Evolutionary conservation across 37 sponge, comb jelly and placozoan species (phyloP).

Genomic region (Dysidea cf. avara): DNA sequence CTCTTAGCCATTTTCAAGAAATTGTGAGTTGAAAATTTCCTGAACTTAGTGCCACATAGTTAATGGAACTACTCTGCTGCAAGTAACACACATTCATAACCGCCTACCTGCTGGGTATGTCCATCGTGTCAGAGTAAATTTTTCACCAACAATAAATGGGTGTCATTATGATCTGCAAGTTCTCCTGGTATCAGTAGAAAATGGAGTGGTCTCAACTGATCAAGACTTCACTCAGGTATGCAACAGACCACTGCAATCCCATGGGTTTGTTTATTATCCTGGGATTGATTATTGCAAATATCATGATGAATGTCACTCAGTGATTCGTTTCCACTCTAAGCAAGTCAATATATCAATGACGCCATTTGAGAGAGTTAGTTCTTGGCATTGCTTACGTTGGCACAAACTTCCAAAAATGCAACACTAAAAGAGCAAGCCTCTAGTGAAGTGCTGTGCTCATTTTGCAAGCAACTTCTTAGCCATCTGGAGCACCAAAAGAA

Average conservation of each 20-base stretch:
- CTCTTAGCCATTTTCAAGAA: no score
- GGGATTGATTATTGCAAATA: constrained; percentile 12
- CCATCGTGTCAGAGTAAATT: no score
- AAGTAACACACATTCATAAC: no score
- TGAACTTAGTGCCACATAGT: no score
- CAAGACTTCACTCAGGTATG: constrained; percentile 12
- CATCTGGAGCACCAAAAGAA: not conserved
- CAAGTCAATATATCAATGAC: constrained; percentile 6
- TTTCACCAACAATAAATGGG: no score
- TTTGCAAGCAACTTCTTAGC: constrained; percentile 13
- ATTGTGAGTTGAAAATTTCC: no score
- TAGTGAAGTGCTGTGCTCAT: no score
- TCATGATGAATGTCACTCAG: constrained; percentile 8
- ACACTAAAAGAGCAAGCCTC: constrained; percentile 5
- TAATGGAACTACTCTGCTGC: no score
- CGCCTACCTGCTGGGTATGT: no score
- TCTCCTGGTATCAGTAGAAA: constrained; percentile 23
- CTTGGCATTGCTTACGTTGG: not conserved
- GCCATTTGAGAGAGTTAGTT: constrained; percentile 28
- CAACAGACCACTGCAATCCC: no score
- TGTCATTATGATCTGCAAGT: no score
- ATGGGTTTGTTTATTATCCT: constrained; percentile 35
- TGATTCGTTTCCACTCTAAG: constrained; percentile 34
- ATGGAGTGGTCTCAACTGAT: constrained; percentile 13
- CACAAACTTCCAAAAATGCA: constrained; percentile 35